phyloP scores from a whole-genome alignment of 2,797 vertebrate genomes.

The Tragopan temminckii region DNA sequence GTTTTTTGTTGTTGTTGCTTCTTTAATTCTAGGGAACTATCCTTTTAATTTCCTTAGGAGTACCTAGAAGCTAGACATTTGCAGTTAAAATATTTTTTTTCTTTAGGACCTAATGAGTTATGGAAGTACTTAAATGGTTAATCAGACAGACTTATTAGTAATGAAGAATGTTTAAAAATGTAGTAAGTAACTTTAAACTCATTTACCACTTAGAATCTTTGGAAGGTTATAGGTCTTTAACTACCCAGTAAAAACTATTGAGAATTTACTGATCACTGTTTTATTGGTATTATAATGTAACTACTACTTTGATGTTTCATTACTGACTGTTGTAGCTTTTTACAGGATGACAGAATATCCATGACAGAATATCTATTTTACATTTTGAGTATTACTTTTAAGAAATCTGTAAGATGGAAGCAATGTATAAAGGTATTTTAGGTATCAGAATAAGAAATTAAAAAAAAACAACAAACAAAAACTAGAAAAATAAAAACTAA shows the following conservation, averaged over 20 bases:
- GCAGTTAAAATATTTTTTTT: neutral
- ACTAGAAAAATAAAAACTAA: neutral
- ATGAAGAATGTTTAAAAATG: constrained; percentile 57
- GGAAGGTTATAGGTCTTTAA: constrained; percentile 66
- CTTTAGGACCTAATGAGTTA: neutral
- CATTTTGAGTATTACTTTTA: neutral
- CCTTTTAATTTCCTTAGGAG: neutral
- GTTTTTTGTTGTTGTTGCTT: neutral
- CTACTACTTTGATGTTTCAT: constrained; percentile 48
- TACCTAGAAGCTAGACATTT: neutral
- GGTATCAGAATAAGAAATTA: neutral
- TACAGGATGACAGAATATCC: neutral
- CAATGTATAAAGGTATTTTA: neutral
- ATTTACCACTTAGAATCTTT: constrained; percentile 56
- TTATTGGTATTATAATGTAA: constrained; percentile 60
- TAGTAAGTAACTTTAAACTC: constrained; percentile 54
- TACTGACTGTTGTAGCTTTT: constrained; percentile 43
- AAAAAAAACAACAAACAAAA: neutral
- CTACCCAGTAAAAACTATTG: constrained; percentile 50
- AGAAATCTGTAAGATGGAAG: neutral
- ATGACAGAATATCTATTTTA: constrained; percentile 21
- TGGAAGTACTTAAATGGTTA: constrained; percentile 37
- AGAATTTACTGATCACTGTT: constrained; percentile 66
- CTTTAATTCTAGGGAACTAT: neutral
- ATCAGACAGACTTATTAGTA: constrained; percentile 40